Conservation (phyloP, 2,888 invertebrate genomes). For the Oeneis ivallda region DNA sequence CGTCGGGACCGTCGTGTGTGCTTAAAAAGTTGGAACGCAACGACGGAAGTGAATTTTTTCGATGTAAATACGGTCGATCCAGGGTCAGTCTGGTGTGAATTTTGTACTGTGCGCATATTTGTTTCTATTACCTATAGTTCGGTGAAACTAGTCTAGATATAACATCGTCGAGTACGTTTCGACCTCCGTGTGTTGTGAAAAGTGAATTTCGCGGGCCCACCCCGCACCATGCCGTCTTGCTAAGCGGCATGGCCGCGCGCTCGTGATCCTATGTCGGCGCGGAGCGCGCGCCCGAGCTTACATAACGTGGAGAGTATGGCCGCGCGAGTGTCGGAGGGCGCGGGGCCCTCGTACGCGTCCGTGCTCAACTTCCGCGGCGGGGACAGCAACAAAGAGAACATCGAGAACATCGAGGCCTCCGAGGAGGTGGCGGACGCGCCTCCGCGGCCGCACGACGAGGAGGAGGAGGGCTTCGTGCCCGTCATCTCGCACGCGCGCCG, state of each 20-base stretch:
- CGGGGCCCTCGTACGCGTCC: conserved; percentile 87
- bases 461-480: conserved; percentile 77
- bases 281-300: conserved; percentile 80
- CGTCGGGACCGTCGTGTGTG: conserved; percentile 63
- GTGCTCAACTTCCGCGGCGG: conserved; percentile 84
- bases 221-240: conserved; percentile 76
- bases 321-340: conserved; percentile 78
- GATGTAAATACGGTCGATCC: conserved; percentile 79
- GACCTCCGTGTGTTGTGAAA: conserved; percentile 60
- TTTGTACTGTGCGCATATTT: conserved; percentile 67
- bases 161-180: conserved; percentile 50
- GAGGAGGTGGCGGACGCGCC: conserved; percentile 63
- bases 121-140: conserved; percentile 49
- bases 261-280: conserved; percentile 81
- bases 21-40: conserved; percentile 64
- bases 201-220: conserved; percentile 67
- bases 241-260: conserved; percentile 79
- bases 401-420: conserved; percentile 77
- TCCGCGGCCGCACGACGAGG: conserved; percentile 61
- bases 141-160: conserved; percentile 51
- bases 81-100: conserved; percentile 78
- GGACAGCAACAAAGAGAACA: conserved; percentile 84
- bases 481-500: conserved; percentile 74
- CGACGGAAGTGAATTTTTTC: conserved; percentile 79
- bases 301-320: conserved; percentile 80